A percentile compares a stretch with the other conserved stretches of the same genome.
Evolutionary conservation across 2,888 invertebrate genomes (phyloP).

Genomic region (Cryptosula pallasiana): DNA sequence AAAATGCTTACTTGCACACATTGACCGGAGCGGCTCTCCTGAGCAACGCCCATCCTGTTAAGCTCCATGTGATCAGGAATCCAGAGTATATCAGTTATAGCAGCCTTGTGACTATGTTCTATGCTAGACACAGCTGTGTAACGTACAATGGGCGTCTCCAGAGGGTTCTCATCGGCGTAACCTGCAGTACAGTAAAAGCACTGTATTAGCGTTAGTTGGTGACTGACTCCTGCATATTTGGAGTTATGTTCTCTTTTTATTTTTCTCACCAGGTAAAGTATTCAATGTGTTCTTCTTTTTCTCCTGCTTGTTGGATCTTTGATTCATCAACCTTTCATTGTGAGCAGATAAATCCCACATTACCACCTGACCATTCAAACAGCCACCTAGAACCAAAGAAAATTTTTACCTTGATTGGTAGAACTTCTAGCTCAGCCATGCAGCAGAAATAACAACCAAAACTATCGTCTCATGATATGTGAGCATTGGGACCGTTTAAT

Average conservation of each 20-base stretch:
- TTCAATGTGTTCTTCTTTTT: slow-evolving; percentile 34
- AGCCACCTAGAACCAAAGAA: slow-evolving; percentile 36
- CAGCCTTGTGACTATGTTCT: slow-evolving; percentile 48
- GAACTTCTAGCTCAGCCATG: no score
- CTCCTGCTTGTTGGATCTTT: slow-evolving; percentile 40
- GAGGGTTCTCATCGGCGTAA: slow-evolving; percentile 51
- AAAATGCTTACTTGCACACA: slow-evolving; percentile 32
- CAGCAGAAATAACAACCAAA: no score
- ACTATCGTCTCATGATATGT: no score
- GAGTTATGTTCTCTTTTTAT: background rate
- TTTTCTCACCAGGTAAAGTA: slow-evolving; percentile 36
- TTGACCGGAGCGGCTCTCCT: slow-evolving; percentile 43
- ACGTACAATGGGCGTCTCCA: slow-evolving; percentile 44
- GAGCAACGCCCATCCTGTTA: slow-evolving; percentile 49
- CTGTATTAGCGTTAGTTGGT: background rate
- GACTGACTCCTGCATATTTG: background rate
- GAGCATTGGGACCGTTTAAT: no score
- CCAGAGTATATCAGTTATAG: slow-evolving; percentile 52
- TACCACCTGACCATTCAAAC: slow-evolving; percentile 53
- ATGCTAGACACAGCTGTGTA: slow-evolving; percentile 53
- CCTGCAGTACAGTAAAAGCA: slow-evolving; percentile 49
- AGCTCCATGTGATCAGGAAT: slow-evolving; percentile 53
- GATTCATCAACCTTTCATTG: slow-evolving; percentile 45
- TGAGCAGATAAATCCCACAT: slow-evolving; percentile 53
- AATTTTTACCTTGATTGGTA: no score